These are phyloP conservation scores for Notechis scutatus DNA, from an alignment of 2,113 vertebrate species.

Conservation along the genomic window DNA sequence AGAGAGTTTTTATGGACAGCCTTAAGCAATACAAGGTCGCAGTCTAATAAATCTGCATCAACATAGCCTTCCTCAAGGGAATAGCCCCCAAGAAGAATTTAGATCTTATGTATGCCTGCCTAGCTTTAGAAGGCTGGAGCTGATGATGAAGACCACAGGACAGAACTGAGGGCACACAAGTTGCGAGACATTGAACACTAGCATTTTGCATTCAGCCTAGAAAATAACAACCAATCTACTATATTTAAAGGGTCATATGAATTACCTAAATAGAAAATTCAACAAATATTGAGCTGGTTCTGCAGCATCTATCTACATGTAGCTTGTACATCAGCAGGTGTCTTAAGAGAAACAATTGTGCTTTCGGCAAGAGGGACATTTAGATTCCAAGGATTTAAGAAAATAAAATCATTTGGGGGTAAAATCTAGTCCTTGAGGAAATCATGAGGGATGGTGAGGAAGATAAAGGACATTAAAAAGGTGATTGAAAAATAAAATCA, in stretches of 20 bases:
- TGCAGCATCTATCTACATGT: background rate
- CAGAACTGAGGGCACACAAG: background rate
- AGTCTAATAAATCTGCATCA: background rate
- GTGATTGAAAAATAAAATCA: background rate
- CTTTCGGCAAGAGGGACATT: background rate
- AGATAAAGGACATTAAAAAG: slow-evolving; percentile 26
- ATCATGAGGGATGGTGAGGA: background rate
- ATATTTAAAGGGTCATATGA: background rate
- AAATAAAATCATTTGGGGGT: slow-evolving; percentile 15
- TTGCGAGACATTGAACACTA: background rate
- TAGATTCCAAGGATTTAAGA: slow-evolving; percentile 1
- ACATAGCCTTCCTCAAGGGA: background rate
- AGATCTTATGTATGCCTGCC: background rate
- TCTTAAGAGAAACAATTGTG: slow-evolving; percentile 25
- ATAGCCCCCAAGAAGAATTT: background rate
- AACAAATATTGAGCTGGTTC: slow-evolving; percentile 5
- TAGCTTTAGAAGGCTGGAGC: background rate
- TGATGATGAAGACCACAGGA: background rate
- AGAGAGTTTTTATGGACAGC: background rate
- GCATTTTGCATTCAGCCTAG: background rate
- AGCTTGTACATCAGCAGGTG: background rate
- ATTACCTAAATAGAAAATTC: slow-evolving; percentile 28
- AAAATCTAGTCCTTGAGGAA: background rate
- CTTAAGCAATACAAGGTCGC: background rate
- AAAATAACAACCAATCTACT: background rate